Percentiles rank a stretch among this genome's conserved stretches.
phyloP scores from a whole-genome alignment of 2,113 vertebrate genomes.

The Stegostoma tigrinum region DNA sequence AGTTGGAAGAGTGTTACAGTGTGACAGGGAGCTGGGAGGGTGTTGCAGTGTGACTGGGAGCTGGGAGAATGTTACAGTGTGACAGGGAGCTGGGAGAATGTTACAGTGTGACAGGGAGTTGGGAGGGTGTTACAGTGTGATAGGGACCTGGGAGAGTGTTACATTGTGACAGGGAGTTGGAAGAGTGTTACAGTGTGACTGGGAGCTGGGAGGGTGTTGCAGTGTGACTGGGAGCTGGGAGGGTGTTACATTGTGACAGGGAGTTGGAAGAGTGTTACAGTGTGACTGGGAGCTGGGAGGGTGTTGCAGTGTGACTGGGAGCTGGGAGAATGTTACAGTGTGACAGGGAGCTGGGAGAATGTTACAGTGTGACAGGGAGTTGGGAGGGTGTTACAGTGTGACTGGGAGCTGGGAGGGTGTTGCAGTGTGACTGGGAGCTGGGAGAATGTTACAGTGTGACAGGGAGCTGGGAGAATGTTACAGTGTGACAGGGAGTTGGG shows the following conservation, averaged over 20 bases:
- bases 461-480: too few relatives aligned
- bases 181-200: background rate
- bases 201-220: background rate
- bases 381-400: background rate
- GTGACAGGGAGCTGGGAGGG: too few relatives aligned
- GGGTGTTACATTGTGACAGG: too few relatives aligned
- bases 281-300: constrained; percentile 40
- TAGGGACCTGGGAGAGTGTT: background rate
- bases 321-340: background rate
- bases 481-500: too few relatives aligned
- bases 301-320: constrained; percentile 5
- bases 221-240: too few relatives aligned
- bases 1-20: too few relatives aligned
- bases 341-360: background rate
- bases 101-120: background rate
- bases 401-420: background rate
- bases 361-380: background rate
- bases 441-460: too few relatives aligned
- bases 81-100: too few relatives aligned
- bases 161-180: background rate
- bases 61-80: background rate
- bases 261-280: constrained; percentile 37
- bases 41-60: constrained; percentile 22
- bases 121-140: background rate
- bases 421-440: too few relatives aligned